Evolutionary conservation across 2,113 vertebrate genomes (phyloP), one percentile per base, ranked within the genome.

Genomic region (Tonatia bakeri): DNA sequence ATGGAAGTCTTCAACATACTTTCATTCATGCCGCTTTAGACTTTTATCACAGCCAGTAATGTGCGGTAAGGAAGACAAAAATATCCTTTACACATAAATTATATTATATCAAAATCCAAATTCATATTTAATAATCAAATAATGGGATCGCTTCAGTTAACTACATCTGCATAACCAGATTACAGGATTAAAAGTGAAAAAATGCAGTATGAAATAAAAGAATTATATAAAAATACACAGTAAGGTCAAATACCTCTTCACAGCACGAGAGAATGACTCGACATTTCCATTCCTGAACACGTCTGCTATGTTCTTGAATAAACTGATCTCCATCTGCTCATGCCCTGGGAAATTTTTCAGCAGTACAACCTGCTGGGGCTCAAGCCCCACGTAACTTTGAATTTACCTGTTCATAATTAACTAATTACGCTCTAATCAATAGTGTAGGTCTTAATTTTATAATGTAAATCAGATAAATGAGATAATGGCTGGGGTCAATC

Each of bases 371-470:
- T 97, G 97, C 98, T 98, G 97, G 97, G 95, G 98, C 96, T 97
- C 93, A 96, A 94, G 83, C 83, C 93, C 91, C 80, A 97, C 69
- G 86, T 96, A 98, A 98, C 96, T 98, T 97, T 98, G 97, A 85
- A 97, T 97, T 97, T 98, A 96, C 91, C 96, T 95, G 65, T 95
- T 98, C 96, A 97, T 98, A 99, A 99, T 99, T 99, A 99, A 98
- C 98, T 98, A 99, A 99, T 99, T 99, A 99, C 90, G 94, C 90
- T 97, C 98, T 98, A 99, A 99, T 99, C 99, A 98, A 99, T 99
- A 99, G 94, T 95, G 98, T 97, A 98, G 98, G 98, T 99, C 98
- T 98, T 97, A 98, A 99, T 99, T 99, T 98, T 98, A 98, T 98
- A 98, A 98, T 98, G 98, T 98, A 99, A 99, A 99, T 99, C 98